phyloP scores from a whole-genome alignment of 2,113 vertebrate genomes.

The Ibidorhyncha struthersii region DNA sequence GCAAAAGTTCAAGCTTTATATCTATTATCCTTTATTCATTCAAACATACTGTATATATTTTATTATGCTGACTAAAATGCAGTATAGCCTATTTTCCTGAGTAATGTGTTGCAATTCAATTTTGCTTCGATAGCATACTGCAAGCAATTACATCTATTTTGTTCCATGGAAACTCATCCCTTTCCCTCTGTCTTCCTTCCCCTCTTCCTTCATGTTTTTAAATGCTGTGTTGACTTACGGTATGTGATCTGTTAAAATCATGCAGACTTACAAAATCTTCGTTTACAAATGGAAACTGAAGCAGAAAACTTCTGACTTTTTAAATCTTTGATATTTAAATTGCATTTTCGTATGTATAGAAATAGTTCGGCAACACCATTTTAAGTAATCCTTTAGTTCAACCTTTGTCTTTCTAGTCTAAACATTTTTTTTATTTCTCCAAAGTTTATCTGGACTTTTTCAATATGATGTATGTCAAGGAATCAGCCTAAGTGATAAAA shows the following conservation, averaged over 20 bases:
- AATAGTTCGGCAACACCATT: slow-evolving; percentile 40
- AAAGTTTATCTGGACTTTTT: slow-evolving; percentile 74
- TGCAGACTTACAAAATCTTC: not conserved
- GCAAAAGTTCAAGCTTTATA: not conserved
- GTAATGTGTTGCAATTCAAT: not conserved
- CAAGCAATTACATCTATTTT: not conserved
- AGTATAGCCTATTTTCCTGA: not conserved
- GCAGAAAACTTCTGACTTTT: slow-evolving; percentile 7
- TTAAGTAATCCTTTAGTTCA: slow-evolving; percentile 55
- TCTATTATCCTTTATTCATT: not conserved
- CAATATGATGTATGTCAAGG: slow-evolving; percentile 64
- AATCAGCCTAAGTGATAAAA: slow-evolving; percentile 74
- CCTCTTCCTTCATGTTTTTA: not conserved
- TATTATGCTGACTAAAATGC: not conserved
- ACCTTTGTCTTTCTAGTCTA: slow-evolving; percentile 66
- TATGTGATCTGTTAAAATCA: slow-evolving; percentile 3
- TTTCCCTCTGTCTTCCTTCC: not conserved
- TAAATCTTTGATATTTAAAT: not conserved
- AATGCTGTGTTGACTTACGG: not conserved
- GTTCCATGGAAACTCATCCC: not conserved
- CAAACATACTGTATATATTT: not conserved
- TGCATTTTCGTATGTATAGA: slow-evolving; percentile 29
- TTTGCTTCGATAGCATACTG: not conserved
- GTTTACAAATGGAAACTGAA: slow-evolving; percentile 27
- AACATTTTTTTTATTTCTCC: slow-evolving; percentile 60